Evolutionary conservation across 2,113 vertebrate species (phyloP), one percentile per base, ranked within the genome.

Genomic region (Morone chrysops): DNA sequence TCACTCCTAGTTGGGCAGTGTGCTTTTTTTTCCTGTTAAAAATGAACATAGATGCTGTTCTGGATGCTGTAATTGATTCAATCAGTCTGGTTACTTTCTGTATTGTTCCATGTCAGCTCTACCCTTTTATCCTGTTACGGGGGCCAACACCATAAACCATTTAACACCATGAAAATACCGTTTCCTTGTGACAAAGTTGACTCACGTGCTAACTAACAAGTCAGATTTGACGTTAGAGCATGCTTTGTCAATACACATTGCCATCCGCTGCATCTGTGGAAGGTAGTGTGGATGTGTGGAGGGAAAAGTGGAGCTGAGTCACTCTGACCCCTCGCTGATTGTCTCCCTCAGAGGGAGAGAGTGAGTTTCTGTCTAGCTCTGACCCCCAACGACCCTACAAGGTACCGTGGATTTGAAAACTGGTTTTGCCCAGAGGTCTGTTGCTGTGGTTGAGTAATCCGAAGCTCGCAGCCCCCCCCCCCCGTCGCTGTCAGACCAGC

Each of bases 381-480:
- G 62, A 81, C 69, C 51, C 63, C 17, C 73, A 17, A 7, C 20
- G 13, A 79, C 14, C 31, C 45, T 50, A 10, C 20, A 80, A 12
- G 50, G 40, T 47, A 43, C 67, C 16, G 0, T 40, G 14, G 57
- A 66, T 71, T 57, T 79, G 78, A 68, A 70, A 89, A 81, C 17
- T 7, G 63, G 6, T 82, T 53, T n/a, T 69, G 53, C 72, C 47
- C 71, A 16, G 18, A 65, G 68, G 43, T 75, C 63, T 62, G 72
- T 8, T 66, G 48, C 70, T 62, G 50, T 25, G 82, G 62, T 81
- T 86, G 87, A 89, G 54, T 88, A 86, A 70, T 90, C 80, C 41
- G 31, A 74, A 68, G 53, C 43, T 10, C 0, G 22, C 40, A 59
- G 57, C 31, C 48, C 8, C 22, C 25, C 22, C 25, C 25, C 31